phyloP scores from a whole-genome alignment of 2,888 invertebrate genomes.

The Camptogramma bilineatum region DNA sequence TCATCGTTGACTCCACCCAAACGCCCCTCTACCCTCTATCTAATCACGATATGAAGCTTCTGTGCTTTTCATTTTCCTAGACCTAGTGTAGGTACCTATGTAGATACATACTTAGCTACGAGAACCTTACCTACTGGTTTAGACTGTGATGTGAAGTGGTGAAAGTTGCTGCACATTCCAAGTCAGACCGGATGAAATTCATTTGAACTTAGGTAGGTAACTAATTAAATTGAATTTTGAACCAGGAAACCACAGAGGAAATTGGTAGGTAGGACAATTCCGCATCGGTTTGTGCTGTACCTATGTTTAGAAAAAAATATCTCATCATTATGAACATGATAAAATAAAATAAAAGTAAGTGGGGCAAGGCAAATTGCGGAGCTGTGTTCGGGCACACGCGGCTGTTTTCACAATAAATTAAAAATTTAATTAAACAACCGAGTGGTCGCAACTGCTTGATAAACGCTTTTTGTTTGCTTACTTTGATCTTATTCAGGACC shows the following conservation, averaged over 20 bases:
- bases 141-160: background rate
- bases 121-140: background rate
- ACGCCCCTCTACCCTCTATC: background rate
- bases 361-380: conserved; percentile 57
- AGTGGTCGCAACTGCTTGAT: conserved; percentile 74
- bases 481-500: conserved; percentile 59
- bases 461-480: conserved; percentile 70
- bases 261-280: background rate
- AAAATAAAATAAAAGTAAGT: conserved; percentile 45
- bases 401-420: conserved; percentile 75
- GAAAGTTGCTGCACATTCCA: background rate
- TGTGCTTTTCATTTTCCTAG: background rate
- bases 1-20: no score
- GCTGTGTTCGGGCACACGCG: conserved; percentile 57
- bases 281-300: background rate
- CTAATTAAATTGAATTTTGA: background rate
- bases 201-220: background rate
- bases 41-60: background rate
- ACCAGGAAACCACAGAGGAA: background rate
- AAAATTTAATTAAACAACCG: conserved; percentile 80
- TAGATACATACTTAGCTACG: no score
- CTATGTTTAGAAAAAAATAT: background rate
- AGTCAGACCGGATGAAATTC: background rate
- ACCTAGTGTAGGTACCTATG: background rate
- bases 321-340: background rate